A percentile compares a stretch with the other conserved stretches of the same genome.
phyloP scores from a whole-genome alignment of 2,797 vertebrate species.

The Xyrichtys novacula region DNA sequence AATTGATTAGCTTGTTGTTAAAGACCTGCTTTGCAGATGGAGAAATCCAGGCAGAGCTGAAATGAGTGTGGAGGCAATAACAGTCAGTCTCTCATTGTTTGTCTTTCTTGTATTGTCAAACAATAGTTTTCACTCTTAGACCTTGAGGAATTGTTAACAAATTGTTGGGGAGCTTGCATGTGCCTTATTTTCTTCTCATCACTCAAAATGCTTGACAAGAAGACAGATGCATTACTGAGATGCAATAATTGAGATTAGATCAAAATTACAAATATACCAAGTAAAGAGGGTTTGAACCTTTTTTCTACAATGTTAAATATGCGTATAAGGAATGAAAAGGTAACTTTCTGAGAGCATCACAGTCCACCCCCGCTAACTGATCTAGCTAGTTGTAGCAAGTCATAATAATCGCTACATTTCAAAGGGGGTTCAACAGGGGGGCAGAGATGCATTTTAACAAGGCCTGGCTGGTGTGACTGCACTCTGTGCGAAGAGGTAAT shows the following conservation, averaged over 20 bases:
- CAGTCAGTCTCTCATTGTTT: constrained; percentile 60
- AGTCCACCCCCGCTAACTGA: constrained; percentile 59
- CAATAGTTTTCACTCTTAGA: constrained; percentile 45
- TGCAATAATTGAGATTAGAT: constrained; percentile 58
- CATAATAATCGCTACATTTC: constrained; percentile 80
- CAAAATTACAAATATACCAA: constrained; percentile 33
- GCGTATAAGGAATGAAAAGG: constrained; percentile 42
- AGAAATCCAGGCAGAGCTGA: constrained; percentile 25
- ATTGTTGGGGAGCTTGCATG: constrained; percentile 43
- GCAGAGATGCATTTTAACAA: constrained; percentile 84
- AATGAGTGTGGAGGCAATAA: constrained; percentile 30
- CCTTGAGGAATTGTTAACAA: constrained; percentile 54
- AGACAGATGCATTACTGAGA: constrained; percentile 56
- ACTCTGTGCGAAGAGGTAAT: constrained; percentile 87
- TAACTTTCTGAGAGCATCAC: constrained; percentile 54
- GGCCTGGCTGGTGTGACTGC: constrained; percentile 80
- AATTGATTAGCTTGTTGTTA: constrained; percentile 62
- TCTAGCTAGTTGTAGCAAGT: constrained; percentile 71
- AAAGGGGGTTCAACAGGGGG: constrained; percentile 76
- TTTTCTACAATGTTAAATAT: constrained; percentile 10
- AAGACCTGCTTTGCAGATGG: constrained; percentile 42
- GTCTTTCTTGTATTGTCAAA: constrained; percentile 58
- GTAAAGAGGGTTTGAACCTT: constrained; percentile 43
- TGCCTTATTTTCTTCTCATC: constrained; percentile 56
- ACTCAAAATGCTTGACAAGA: constrained; percentile 55